These are phyloP conservation scores for Cranoglanis bouderius DNA, from an alignment of 2,113 vertebrate species.

Conservation along the genomic window DNA sequence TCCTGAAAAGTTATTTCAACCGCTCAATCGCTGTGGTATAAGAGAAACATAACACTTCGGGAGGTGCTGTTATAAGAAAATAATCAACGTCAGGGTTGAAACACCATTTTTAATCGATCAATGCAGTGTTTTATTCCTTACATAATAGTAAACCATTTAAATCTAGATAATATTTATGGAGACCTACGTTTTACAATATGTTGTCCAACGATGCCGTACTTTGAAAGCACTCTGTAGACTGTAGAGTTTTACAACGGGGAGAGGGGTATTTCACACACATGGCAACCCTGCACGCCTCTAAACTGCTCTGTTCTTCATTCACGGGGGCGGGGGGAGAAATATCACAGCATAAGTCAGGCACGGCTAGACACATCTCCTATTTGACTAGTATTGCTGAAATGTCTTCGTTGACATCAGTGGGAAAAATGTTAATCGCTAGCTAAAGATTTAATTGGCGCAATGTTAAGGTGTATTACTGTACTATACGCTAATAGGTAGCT, in stretches of 20 bases:
- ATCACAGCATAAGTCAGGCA: constrained; percentile 12
- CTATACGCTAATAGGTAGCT: neutral
- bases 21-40: too few relatives aligned
- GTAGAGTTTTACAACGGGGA: neutral
- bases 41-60: neutral
- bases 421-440: neutral
- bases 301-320: neutral
- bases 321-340: constrained; percentile 25
- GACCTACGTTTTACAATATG: neutral
- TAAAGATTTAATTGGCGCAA: neutral
- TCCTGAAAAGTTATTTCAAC: too few relatives aligned
- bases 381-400: constrained; percentile 4
- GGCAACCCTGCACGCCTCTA: neutral
- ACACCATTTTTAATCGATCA: neutral
- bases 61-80: neutral
- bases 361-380: neutral
- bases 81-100: neutral
- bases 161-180: neutral
- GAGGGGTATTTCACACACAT: neutral
- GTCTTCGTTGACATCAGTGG: neutral
- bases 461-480: neutral
- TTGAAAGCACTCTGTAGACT: neutral
- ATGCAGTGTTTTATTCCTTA: neutral
- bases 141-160: neutral
- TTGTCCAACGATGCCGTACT: neutral